A percentile compares a stretch with the other conserved stretches of the same genome.
phyloP scores from a whole-genome alignment of 2,113 vertebrate species.

The Cyrtonyx montezumae region DNA sequence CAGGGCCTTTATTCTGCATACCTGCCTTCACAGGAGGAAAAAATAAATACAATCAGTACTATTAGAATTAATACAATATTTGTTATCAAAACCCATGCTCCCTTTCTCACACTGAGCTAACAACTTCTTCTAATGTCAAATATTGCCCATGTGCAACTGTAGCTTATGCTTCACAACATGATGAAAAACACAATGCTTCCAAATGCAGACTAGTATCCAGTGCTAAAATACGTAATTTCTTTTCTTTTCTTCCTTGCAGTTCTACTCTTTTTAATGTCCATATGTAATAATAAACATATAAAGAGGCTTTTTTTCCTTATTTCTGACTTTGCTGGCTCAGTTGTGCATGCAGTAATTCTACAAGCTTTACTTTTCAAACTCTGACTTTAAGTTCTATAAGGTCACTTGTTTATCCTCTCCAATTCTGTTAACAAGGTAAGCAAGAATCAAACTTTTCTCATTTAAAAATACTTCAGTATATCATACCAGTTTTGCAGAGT shows the following conservation, averaged over 20 bases:
- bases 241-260: neutral
- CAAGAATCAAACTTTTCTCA: neutral
- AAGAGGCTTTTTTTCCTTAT: neutral
- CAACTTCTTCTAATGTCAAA: neutral
- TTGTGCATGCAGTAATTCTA: neutral
- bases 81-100: neutral
- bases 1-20: fast-evolving
- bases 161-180: neutral
- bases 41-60: neutral
- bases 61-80: neutral
- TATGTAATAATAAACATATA: neutral
- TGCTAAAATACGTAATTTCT: no score
- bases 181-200: neutral
- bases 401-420: neutral
- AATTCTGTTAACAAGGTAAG: neutral
- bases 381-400: neutral
- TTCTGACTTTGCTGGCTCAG: neutral
- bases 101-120: neutral
- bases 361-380: neutral
- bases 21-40: neutral
- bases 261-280: neutral
- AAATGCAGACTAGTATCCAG: neutral
- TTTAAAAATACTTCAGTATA: neutral
- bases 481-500: neutral
- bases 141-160: neutral